Conservation (phyloP, 2,888 invertebrate genomes). For the Empis livida region DNA sequence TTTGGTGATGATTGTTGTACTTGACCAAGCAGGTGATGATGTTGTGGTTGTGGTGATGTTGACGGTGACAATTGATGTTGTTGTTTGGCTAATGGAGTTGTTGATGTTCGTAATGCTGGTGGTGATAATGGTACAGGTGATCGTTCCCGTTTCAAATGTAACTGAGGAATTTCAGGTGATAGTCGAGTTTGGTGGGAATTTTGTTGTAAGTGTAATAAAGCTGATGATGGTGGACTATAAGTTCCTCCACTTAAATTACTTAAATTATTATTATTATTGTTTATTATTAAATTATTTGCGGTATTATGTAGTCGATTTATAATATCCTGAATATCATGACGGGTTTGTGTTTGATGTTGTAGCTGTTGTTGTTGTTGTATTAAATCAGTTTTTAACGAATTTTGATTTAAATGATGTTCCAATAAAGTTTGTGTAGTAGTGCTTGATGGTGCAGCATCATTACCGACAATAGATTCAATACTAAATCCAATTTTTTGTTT, state of each 20-base stretch:
- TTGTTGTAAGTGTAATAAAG: too few species aligned
- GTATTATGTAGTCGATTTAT: constrained; percentile 29
- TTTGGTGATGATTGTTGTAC: not conserved
- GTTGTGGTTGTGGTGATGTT: constrained; percentile 16
- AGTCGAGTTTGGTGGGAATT: constrained; percentile 18
- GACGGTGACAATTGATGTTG: constrained; percentile 16
- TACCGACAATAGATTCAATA: constrained; percentile 88
- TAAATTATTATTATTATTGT: constrained; percentile 6
- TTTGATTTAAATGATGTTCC: not conserved
- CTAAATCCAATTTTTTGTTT: constrained; percentile 92
- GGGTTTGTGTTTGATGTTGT: constrained; percentile 11
- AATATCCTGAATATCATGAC: constrained; percentile 29
- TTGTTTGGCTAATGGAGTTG: not conserved
- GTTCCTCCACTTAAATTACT: constrained; percentile 14
- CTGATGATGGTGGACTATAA: constrained; percentile 23
- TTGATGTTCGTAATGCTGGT: not conserved
- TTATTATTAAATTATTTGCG: constrained; percentile 19
- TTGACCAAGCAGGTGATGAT: constrained; percentile 16
- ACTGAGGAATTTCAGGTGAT: constrained; percentile 17
- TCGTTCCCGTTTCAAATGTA: constrained; percentile 21
- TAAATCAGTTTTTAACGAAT: constrained; percentile 11
- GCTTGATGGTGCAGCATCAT: constrained; percentile 28
- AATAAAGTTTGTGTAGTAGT: constrained; percentile 7
- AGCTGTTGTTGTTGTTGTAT: constrained; percentile 19
- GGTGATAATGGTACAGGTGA: constrained; percentile 22